Evolutionary conservation across 2,797 vertebrate genomes (phyloP).

Genomic region (Rousettus madagascariensis): DNA sequence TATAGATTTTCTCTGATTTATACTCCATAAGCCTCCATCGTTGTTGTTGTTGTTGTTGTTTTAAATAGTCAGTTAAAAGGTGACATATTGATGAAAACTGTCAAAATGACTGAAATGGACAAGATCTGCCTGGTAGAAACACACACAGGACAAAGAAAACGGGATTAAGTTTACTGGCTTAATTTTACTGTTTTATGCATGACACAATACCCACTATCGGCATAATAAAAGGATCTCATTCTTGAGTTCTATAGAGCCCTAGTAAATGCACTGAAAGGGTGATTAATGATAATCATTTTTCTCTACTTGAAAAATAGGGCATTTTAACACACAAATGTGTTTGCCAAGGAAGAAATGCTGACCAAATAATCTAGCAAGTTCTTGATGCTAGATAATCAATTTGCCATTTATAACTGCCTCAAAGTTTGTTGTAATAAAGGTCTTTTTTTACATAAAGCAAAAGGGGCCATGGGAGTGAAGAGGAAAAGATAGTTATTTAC

Average conservation of each 20-base stretch:
- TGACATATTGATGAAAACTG: not conserved
- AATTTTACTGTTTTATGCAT: slow-evolving; percentile 53
- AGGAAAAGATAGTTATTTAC: not conserved
- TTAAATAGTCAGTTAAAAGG: not conserved
- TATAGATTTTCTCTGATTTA: slow-evolving; percentile 1
- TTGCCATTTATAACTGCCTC: slow-evolving; percentile 35
- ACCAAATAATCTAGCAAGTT: slow-evolving; percentile 52
- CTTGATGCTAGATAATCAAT: slow-evolving; percentile 27
- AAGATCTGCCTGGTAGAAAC: slow-evolving; percentile 13
- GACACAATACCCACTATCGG: not conserved
- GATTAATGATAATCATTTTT: slow-evolving; percentile 52
- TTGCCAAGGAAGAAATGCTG: slow-evolving; percentile 57
- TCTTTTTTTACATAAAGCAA: not conserved
- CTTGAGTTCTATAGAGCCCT: not conserved
- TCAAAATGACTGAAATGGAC: slow-evolving; percentile 45
- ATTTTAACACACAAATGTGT: slow-evolving; percentile 45
- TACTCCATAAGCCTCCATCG: not conserved
- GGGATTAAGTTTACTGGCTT: not conserved
- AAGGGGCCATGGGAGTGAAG: not conserved
- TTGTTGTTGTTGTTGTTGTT: not conserved
- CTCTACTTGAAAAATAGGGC: slow-evolving; percentile 42
- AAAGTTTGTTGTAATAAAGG: not conserved
- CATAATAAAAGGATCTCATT: slow-evolving; percentile 31
- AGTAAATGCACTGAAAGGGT: not conserved
- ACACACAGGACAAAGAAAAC: slow-evolving; percentile 12